These are phyloP conservation scores for Pasiphila rectangulata DNA, from an alignment of 2,888 invertebrate genomes.

Conservation along the genomic window DNA sequence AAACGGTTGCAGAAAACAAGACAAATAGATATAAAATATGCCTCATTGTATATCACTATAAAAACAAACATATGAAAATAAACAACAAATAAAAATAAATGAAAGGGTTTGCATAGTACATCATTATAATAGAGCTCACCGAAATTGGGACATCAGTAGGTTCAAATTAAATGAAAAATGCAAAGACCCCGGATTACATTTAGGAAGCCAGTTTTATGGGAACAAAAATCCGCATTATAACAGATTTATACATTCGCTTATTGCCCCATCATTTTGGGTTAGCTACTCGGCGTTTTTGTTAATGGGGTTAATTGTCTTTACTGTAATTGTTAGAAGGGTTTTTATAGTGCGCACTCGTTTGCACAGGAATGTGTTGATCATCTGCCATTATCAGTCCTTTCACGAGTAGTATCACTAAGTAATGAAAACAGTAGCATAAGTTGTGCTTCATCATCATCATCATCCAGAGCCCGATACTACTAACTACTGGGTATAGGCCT, in stretches of 20 bases:
- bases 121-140: neutral
- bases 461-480: no score
- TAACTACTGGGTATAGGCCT: no score
- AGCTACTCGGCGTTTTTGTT: slow-evolving; percentile 11
- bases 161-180: slow-evolving; percentile 11
- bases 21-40: no score
- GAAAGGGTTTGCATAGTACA: no score
- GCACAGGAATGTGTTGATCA: slow-evolving; percentile 12
- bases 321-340: slow-evolving; percentile 9
- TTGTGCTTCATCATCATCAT: no score
- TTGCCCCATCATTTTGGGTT: slow-evolving; percentile 24
- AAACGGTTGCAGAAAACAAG: no score
- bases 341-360: slow-evolving; percentile 12
- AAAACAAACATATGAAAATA: no score
- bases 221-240: slow-evolving; percentile 15
- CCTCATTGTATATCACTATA: no score
- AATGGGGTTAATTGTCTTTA: slow-evolving; percentile 9
- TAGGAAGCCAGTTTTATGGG: neutral
- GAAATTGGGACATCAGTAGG: slow-evolving; percentile 5
- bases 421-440: no score
- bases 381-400: no score
- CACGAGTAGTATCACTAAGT: no score
- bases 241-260: slow-evolving; percentile 22
- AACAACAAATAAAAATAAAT: no score
- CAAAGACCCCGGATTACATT: neutral